Evolutionary conservation across 2,797 vertebrate genomes (phyloP).

Genomic region (Cryptoprocta ferox): DNA sequence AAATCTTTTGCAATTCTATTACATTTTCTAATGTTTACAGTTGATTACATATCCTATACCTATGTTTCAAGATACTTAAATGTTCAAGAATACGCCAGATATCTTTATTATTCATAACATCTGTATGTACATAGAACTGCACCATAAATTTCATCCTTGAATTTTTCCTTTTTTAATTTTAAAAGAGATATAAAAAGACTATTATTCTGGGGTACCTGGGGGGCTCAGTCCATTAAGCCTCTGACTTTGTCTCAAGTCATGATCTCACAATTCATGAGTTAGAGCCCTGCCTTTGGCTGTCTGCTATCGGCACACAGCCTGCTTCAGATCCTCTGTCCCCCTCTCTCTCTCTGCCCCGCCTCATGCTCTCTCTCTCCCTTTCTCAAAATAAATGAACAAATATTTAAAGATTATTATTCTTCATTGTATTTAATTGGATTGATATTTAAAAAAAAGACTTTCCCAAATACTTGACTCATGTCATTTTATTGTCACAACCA

Average conservation of each 20-base stretch:
- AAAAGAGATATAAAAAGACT: neutral
- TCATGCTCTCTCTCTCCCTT: too few species aligned
- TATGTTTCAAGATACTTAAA: neutral
- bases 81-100: neutral
- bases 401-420: too few species aligned
- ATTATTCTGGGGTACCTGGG: neutral
- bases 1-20: constrained; percentile 66
- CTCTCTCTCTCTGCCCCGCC: too few species aligned
- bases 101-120: neutral
- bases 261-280: too few species aligned
- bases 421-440: too few species aligned
- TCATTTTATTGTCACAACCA: neutral
- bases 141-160: neutral
- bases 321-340: too few species aligned
- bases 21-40: constrained; percentile 52
- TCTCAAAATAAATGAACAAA: too few species aligned
- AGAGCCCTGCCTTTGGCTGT: too few species aligned
- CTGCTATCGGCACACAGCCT: too few species aligned
- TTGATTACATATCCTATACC: neutral
- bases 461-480: neutral
- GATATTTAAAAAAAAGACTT: neutral
- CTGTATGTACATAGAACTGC: neutral
- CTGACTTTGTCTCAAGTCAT: too few species aligned
- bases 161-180: neutral
- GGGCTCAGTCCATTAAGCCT: too few species aligned